Percentiles rank a stretch among this genome's conserved stretches.
Evolutionary conservation across 2,888 invertebrate genomes (phyloP).

Genomic region (Scrobipalpa costella): DNA sequence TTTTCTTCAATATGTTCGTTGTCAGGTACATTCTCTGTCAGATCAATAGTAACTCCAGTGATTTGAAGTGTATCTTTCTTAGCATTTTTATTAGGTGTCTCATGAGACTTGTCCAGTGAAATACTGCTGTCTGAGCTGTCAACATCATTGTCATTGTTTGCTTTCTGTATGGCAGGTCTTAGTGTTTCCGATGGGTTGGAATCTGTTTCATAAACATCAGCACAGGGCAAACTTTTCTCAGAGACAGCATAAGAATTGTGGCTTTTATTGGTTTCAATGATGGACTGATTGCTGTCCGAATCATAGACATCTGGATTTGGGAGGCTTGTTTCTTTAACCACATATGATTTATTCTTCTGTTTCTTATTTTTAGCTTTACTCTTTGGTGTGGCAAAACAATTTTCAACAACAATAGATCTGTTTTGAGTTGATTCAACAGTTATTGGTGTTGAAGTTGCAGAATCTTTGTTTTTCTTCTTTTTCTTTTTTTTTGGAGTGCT

Average conservation of each 20-base stretch:
- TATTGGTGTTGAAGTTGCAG: constrained; percentile 56
- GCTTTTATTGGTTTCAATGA: constrained; percentile 50
- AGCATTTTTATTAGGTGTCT: not conserved
- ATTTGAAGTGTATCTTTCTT: constrained; percentile 36
- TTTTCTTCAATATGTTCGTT: constrained; percentile 56
- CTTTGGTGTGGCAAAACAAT: constrained; percentile 74
- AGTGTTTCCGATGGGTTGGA: constrained; percentile 63
- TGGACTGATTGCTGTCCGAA: constrained; percentile 79
- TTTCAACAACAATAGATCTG: constrained; percentile 44
- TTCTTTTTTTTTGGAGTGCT: constrained; percentile 67
- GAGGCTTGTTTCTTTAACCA: constrained; percentile 61
- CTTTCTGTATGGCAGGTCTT: constrained; percentile 38
- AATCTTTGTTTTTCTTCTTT: constrained; percentile 66
- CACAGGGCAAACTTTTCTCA: constrained; percentile 64
- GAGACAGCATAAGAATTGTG: constrained; percentile 57
- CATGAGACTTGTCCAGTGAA: constrained; percentile 7
- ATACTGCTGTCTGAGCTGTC: constrained; percentile 16
- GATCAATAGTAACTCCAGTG: constrained; percentile 49
- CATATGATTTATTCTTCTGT: constrained; percentile 63
- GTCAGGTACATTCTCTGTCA: constrained; percentile 48
- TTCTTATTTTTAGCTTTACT: constrained; percentile 72
- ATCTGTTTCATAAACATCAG: constrained; percentile 81
- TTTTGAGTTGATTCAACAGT: constrained; percentile 36
- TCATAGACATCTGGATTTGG: constrained; percentile 79
- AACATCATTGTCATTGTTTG: not conserved